phyloP scores from a whole-genome alignment of 2,113 vertebrate species.

The Hymenochirus boettgeri region DNA sequence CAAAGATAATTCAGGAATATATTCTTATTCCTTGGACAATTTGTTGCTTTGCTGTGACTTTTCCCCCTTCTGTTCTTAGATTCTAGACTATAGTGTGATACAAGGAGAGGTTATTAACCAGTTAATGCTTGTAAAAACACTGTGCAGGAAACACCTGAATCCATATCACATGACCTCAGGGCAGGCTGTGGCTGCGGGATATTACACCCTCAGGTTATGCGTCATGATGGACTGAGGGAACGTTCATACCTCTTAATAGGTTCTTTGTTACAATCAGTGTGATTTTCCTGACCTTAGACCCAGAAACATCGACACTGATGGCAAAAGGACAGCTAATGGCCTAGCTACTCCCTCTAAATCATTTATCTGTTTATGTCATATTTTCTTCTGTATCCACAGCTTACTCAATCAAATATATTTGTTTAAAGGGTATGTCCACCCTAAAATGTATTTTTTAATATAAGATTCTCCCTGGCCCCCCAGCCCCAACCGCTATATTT shows the following conservation, averaged over 20 bases:
- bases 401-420: too few relatives aligned
- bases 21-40: too few relatives aligned
- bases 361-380: not conserved
- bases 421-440: too few relatives aligned
- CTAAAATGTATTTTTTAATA: too few relatives aligned
- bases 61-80: conserved; percentile 1
- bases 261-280: not conserved
- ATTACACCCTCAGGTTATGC: not conserved
- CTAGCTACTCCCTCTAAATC: not conserved
- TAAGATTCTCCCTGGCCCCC: too few relatives aligned
- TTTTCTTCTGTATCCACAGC: not conserved
- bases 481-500: too few relatives aligned
- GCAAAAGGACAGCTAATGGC: not conserved
- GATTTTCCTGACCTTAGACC: not conserved
- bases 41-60: conserved; percentile 11
- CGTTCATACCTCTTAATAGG: not conserved
- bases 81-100: not conserved
- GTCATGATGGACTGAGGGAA: not conserved
- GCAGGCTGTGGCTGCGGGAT: conserved; percentile 11
- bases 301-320: not conserved
- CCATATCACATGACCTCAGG: conserved; percentile 27
- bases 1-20: too few relatives aligned
- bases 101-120: not conserved
- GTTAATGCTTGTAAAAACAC: conserved; percentile 1
- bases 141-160: conserved; percentile 34